Conservation (phyloP, 2,797 vertebrate species). For the Margarornis squamiger region DNA sequence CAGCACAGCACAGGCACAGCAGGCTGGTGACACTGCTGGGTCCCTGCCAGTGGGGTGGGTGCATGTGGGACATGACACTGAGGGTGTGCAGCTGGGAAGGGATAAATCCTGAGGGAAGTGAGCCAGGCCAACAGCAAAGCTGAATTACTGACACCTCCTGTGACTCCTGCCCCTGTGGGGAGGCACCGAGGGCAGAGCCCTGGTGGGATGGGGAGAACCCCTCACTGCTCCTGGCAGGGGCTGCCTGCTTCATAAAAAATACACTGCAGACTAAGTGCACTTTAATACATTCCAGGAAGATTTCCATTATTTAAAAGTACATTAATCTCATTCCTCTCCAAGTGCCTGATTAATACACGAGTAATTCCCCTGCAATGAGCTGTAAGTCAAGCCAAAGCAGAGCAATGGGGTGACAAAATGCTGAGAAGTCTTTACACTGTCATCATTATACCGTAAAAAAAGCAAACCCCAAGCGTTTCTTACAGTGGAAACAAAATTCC, state of each 20-base stretch:
- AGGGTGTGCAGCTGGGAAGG: background rate
- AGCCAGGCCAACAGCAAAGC: constrained; percentile 33
- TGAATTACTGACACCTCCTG: background rate
- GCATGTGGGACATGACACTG: background rate
- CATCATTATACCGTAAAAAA: background rate
- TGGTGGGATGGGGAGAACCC: background rate
- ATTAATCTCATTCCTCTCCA: background rate
- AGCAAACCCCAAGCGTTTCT: background rate
- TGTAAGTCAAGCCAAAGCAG: background rate
- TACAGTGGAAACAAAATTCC: background rate
- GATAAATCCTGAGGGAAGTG: background rate
- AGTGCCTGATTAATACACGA: background rate
- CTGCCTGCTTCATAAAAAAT: background rate
- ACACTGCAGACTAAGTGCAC: background rate
- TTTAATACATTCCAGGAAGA: background rate
- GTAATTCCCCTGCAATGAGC: background rate
- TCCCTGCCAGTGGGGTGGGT: background rate
- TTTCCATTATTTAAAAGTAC: background rate
- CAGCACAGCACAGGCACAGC: background rate
- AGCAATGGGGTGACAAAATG: background rate
- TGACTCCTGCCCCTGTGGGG: background rate
- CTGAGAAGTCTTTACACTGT: background rate
- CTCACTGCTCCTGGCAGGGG: background rate
- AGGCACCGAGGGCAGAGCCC: background rate
- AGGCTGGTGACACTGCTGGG: background rate